Conservation (phyloP, 2,797 vertebrate species). For the Lophotriccus pileatus region DNA sequence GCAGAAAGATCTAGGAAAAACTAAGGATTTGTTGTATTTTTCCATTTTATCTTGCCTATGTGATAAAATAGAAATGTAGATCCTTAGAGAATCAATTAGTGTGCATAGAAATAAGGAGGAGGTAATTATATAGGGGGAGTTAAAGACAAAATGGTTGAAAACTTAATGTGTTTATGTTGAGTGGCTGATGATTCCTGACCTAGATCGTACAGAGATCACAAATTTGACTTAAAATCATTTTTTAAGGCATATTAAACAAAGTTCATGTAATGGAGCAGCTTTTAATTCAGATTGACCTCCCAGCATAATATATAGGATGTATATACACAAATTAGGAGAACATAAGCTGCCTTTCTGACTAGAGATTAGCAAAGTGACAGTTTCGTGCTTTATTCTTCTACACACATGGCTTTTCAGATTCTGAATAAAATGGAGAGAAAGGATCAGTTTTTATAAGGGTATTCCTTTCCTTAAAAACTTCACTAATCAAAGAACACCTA, state of each 20-base stretch:
- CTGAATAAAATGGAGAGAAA: background rate
- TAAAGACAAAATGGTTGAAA: slow-evolving; percentile 59
- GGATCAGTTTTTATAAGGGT: background rate
- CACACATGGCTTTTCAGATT: background rate
- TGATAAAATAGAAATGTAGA: slow-evolving; percentile 48
- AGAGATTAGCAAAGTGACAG: background rate
- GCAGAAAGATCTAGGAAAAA: background rate
- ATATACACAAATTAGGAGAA: background rate
- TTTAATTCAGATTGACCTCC: background rate
- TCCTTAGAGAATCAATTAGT: slow-evolving; percentile 72
- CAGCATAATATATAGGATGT: background rate
- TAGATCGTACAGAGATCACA: background rate
- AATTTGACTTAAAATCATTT: background rate
- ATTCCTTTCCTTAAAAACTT: background rate
- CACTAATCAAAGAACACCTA: background rate
- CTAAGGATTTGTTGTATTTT: slow-evolving; percentile 39
- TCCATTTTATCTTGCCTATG: slow-evolving; percentile 43
- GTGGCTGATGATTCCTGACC: slow-evolving; percentile 54
- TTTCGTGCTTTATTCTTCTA: background rate
- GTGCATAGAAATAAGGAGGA: slow-evolving; percentile 65
- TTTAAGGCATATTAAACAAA: background rate
- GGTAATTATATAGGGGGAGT: slow-evolving; percentile 50
- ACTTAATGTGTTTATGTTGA: slow-evolving; percentile 34
- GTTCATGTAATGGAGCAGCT: background rate
- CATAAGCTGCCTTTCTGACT: background rate